Base-by-base conservation (phyloP, 2,113 vertebrate species). In the Pheucticus melanocephalus region DNA sequence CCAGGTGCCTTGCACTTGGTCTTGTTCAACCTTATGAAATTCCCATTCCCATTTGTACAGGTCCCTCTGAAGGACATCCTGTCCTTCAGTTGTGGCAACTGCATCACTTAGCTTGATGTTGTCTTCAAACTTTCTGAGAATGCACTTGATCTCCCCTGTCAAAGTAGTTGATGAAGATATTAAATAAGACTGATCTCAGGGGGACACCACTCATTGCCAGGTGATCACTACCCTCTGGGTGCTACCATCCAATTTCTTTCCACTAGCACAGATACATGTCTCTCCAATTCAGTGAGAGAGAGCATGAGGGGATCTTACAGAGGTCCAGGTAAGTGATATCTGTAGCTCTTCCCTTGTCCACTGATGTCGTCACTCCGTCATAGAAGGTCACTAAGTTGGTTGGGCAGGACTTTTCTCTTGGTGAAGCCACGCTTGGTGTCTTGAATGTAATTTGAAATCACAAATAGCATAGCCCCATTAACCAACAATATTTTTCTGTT, bases 21-120 rank as follows among this genome's bases (percentile, higher is more conserved):
- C 53, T 24, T 71, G 17, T 37, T 81, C 28, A 87, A 64, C 19
- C 1, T 44, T 11, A 5, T 64, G 12, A 33, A 1, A 28, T 81
- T 84, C 31, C 33, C 28, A 16, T 53, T 68, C 21, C 44, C 14
- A 27, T 31, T 71, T 68, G 42, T 68, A 33, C 33, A 54, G 28
- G 8, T 63, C 27, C 11, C n/a, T 83, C 14, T 80, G 77, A 21
- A 44, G 53, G 39, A 56, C 19, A 66, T 71, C 18, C 35, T 9
- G 4, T 83, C 53, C 24, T 57, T 83, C 1, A 1, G 30, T 50
- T 4, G 0, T 44, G 42, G 44, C 47, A 39, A 6, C 20, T 1
- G 0, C 15, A 30, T 8, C 13, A 35, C 37, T 35, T 37, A 40
- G 5, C 28, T 81, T 77, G 19, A 11, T 59, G 23, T 13, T 6